Base-by-base conservation (phyloP, 2,888 invertebrate species). In the Bimastos eiseni region DNA sequence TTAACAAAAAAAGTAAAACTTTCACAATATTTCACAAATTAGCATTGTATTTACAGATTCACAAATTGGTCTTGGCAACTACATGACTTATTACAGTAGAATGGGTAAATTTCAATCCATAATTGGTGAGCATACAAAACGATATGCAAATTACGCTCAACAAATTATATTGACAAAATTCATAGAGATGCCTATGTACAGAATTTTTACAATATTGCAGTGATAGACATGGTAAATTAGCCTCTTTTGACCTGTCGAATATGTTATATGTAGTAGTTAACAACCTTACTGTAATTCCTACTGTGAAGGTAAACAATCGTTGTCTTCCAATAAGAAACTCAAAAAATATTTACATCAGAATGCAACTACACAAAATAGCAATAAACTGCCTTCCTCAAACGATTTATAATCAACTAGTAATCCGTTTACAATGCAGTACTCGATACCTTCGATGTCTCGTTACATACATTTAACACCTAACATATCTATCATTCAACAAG, bases 131-230 rank as follows among this genome's bases (percentile, higher is more conserved):
- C n/a, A 55, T 17, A 44, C 2, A 44, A 55, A 55, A 30, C 30
- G 24, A 70, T n/a, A 70, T n/a, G 70, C 55, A 55, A 30, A 21
- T 49, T 49, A 49, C 21, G 24, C 24, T 49, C 24, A 49, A 70
- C 30, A 70, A 70, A n/a, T 70, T 70, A 70, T n/a, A 70, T 17
- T n/a, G n/a, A 30, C n/a, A n/a, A 0, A 70, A 70, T n/a, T 70
- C n/a, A 70, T 30, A n/a, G 5, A n/a, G 30, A 11, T n/a, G 30
- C n/a, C n/a, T n/a, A 70, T 70, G 70, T 70, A 70, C 70, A 70
- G 70, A 70, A 70, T 70, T n/a, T 49, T 70, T 30, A 70, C 70
- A 70, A 70, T 70, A 70, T n/a, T 70, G 70, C 70, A 70, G 70
- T 70, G 8, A 70, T 17, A 24, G 30, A 17, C n/a, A 13, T 49